Conservation (phyloP, 2,888 invertebrate species). For the Eupsilia transversa region DNA sequence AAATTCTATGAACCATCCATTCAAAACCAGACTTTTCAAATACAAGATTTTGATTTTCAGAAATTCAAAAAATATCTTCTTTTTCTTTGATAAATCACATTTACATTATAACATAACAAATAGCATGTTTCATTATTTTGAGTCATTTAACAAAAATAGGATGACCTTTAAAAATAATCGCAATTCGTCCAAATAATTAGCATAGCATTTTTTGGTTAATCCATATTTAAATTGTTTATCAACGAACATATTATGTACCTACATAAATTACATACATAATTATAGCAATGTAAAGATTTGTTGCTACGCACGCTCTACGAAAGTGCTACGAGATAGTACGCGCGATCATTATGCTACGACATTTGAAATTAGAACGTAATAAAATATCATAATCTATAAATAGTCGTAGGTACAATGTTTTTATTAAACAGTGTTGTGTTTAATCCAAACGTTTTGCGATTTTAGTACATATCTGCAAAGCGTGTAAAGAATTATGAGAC, state of each 20-base stretch:
- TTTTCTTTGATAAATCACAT: not conserved
- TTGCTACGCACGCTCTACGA: conserved; percentile 50
- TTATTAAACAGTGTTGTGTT: not conserved
- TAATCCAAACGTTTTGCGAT: not conserved
- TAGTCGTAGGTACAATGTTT: not conserved
- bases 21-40: not conserved
- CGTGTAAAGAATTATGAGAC: conserved; percentile 15
- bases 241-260: not conserved
- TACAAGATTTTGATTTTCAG: no score
- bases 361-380: conserved; percentile 15
- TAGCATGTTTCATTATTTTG: not conserved
- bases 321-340: conserved; percentile 49
- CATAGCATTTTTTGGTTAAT: conserved; percentile 1
- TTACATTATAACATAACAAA: not conserved
- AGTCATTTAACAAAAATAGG: conserved; percentile 10
- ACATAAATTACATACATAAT: not conserved
- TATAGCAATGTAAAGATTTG: not conserved
- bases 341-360: conserved; percentile 30
- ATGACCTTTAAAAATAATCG: conserved; percentile 17
- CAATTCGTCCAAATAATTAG: conserved; percentile 14
- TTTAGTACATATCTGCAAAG: conserved; percentile 4
- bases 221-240: conserved; percentile 12
- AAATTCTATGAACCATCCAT: not conserved
- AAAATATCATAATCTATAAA: not conserved
- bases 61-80: not conserved